Percentiles rank a stretch among this genome's conserved stretches.
Evolutionary conservation across 2,888 invertebrate genomes (phyloP).

Genomic region (Daptonema setosum): DNA sequence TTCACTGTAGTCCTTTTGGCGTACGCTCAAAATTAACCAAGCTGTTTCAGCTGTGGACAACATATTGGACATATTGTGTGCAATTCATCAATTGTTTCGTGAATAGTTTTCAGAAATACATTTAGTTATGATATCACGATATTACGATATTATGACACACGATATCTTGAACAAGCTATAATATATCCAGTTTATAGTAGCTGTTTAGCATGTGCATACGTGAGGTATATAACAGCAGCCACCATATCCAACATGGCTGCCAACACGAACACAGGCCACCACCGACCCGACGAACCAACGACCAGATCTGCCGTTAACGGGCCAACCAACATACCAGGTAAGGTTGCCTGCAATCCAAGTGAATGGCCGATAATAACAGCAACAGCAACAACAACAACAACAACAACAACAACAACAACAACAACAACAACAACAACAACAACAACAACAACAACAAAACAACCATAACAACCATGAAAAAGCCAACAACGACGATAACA

Average conservation of each 20-base stretch:
- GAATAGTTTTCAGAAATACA: no score
- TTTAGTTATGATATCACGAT: no score
- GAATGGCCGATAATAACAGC: background rate
- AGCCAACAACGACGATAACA: no score
- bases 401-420: slow-evolving; percentile 13
- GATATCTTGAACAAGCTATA: no score
- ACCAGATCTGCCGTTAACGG: slow-evolving; percentile 51
- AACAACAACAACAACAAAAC: no score
- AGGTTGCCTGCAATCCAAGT: slow-evolving; percentile 36
- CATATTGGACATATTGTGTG: no score
- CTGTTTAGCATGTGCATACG: slow-evolving; percentile 39
- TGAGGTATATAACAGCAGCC: slow-evolving; percentile 48
- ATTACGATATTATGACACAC: no score
- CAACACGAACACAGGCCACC: slow-evolving; percentile 50
- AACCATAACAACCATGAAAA: no score
- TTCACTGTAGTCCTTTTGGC: no score
- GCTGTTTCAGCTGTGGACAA: no score
- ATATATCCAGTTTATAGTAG: background rate
- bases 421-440: background rate
- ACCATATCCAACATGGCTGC: slow-evolving; percentile 49
- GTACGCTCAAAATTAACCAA: no score
- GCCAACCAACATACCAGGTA: slow-evolving; percentile 53
- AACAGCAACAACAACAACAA: background rate
- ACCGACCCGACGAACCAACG: slow-evolving; percentile 45
- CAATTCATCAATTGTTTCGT: no score